Base-by-base conservation (phyloP, 2,113 vertebrate species). In the Bombycilla garrulus region DNA sequence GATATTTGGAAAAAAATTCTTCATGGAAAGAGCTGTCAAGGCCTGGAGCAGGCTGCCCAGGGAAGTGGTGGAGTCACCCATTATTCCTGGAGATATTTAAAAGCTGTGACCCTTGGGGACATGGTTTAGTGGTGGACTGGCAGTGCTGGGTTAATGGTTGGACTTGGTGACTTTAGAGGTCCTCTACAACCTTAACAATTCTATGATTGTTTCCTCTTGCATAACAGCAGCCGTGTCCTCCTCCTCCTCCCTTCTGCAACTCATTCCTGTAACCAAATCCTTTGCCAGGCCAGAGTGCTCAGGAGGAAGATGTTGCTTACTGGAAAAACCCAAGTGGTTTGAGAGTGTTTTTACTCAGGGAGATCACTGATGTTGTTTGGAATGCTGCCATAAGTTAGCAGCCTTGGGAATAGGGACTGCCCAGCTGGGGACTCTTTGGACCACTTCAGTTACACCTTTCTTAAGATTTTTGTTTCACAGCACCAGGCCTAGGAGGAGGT, bases 211-310 rank as follows among this genome's bases (percentile, higher is more conserved):
- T 67, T 80, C 33, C 44, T 64, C 15, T 2, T 2, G 36, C 22
- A 2, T 15, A 15, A 65, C 15, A 40, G n/a, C 67, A 81, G 50
- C 48, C 0, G 0, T 22, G 18, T 25, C 77, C 35, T 69, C 29
- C 45, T 69, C 29, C 45, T 81, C 22, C 44, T 73, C 15, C 48
- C 58, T n/a, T 57, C 51, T 65, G 36, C 50, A 53, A 13, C 50
- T 92, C 20, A 0, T 51, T 60, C 66, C 42, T 25, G 40, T 51
- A 48, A 48, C 36, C 38, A 58, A 86, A 45, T 50, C 42, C 35
- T 71, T 56, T 60, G 53, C 38, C 61, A 90, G 48, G 28, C 45
- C 50, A 51, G 31, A 90, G 40, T 4, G 29, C 22, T 70, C 23
- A 1, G 70, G 45, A 81, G 44, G 45, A 4, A 1, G 26, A 31